Evolutionary conservation across 2,888 invertebrate species (phyloP).

Genomic region (Pterostichus madidus): DNA sequence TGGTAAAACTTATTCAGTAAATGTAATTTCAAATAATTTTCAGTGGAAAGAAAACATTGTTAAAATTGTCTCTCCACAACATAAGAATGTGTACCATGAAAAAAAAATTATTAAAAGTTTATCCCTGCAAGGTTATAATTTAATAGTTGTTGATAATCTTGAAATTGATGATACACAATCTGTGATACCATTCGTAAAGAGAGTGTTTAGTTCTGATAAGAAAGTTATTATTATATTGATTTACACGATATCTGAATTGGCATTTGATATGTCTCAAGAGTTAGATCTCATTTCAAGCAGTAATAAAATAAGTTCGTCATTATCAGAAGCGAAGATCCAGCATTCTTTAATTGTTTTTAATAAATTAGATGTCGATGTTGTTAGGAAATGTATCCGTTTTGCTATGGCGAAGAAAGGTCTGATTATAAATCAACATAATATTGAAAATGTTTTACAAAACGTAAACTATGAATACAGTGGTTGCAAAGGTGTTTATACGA

Average conservation of each 20-base stretch:
- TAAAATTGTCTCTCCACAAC: slow-evolving; percentile 39
- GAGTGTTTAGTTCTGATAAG: slow-evolving; percentile 63
- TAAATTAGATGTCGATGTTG: slow-evolving; percentile 69
- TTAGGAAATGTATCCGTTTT: slow-evolving; percentile 69
- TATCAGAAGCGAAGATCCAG: slow-evolving; percentile 33
- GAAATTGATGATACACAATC: slow-evolving; percentile 68
- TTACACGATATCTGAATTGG: slow-evolving; percentile 57
- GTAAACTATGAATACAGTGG: slow-evolving; percentile 62
- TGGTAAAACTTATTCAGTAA: slow-evolving; percentile 73
- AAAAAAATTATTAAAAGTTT: slow-evolving; percentile 28
- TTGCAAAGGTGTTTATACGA: slow-evolving; percentile 62
- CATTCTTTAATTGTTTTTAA: slow-evolving; percentile 70
- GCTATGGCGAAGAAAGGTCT: slow-evolving; percentile 49
- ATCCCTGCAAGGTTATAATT: slow-evolving; percentile 69
- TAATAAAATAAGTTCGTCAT: slow-evolving; percentile 47
- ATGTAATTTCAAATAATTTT: slow-evolving; percentile 72
- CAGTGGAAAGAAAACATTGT: slow-evolving; percentile 60
- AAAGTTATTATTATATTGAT: slow-evolving; percentile 61
- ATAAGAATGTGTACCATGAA: slow-evolving; percentile 29
- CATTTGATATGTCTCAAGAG: slow-evolving; percentile 9
- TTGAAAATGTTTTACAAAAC: slow-evolving; percentile 53
- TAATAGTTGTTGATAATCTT: slow-evolving; percentile 73
- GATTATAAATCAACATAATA: slow-evolving; percentile 34
- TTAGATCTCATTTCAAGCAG: slow-evolving; percentile 46
- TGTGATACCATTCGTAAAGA: slow-evolving; percentile 70